Percentiles rank a stretch among this genome's conserved stretches.
These are phyloP conservation scores for Eulemur albifrons DNA, from an alignment of 2,797 vertebrate species.

Conservation along the genomic window DNA sequence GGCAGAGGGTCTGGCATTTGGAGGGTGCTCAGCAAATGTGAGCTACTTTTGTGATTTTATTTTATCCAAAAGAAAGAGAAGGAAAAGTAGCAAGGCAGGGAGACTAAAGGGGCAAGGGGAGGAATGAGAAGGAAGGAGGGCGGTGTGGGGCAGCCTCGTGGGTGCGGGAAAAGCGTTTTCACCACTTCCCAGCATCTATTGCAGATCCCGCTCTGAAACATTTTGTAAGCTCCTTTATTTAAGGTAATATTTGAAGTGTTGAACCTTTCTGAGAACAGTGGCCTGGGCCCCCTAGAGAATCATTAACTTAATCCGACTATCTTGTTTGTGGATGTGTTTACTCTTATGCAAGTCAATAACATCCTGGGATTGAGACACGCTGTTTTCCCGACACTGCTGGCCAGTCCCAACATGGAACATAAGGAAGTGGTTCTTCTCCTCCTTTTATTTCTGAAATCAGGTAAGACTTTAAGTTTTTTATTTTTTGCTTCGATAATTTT, in stretches of 20 bases:
- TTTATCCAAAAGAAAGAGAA: background rate
- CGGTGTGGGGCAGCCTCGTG: rapidly evolving
- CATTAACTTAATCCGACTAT: constrained; percentile 78
- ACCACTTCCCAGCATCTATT: constrained; percentile 65
- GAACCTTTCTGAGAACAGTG: constrained; percentile 3
- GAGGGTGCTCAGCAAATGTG: background rate
- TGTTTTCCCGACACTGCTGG: background rate
- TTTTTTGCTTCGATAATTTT: background rate
- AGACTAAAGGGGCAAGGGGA: rapidly evolving
- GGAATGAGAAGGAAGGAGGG: rapidly evolving
- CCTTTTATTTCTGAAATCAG: constrained; percentile 78
- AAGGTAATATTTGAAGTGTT: constrained; percentile 77
- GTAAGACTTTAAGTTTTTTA: constrained; percentile 74
- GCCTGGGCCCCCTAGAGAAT: constrained; percentile 72
- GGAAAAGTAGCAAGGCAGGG: background rate
- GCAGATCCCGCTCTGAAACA: constrained; percentile 39
- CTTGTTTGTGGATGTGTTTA: constrained; percentile 52
- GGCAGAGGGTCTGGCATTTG: too few relatives aligned
- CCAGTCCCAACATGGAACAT: constrained; percentile 50
- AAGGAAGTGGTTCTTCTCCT: constrained; percentile 67
- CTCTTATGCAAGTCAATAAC: constrained; percentile 70
- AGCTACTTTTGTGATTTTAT: background rate
- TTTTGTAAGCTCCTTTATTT: constrained; percentile 78
- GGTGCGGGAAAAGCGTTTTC: background rate
- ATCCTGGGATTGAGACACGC: constrained; percentile 50